Conservation (phyloP, 2,797 vertebrate species). For the Heliangelus exortis region DNA sequence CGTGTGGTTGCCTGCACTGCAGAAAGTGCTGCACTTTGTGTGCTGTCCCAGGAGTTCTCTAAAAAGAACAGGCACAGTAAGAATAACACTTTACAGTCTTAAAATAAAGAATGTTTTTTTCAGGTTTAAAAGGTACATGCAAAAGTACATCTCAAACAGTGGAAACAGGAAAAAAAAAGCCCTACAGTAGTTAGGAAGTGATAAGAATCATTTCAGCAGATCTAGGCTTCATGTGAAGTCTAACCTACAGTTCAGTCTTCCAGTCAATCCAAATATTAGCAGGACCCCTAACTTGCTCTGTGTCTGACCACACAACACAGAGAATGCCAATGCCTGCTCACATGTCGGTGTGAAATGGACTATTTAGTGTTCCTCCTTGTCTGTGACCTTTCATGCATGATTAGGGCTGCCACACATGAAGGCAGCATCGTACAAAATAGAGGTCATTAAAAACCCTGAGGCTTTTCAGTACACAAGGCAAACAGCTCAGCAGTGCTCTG, state of each 20-base stretch:
- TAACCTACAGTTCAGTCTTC: neutral
- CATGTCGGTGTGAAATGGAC: accelerated
- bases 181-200: neutral
- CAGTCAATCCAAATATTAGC: neutral
- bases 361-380: neutral
- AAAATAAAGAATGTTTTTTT: neutral
- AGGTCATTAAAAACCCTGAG: neutral
- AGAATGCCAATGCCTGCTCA: neutral
- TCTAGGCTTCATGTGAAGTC: neutral
- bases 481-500: neutral
- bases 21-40: neutral
- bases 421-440: neutral
- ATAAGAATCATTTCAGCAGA: neutral
- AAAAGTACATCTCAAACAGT: neutral
- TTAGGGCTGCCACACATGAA: neutral
- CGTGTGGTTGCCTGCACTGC: accelerated
- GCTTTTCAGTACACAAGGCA: neutral
- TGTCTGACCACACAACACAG: accelerated
- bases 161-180: neutral
- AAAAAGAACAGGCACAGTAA: neutral
- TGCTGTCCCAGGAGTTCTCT: neutral
- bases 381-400: neutral
- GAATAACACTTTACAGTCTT: neutral
- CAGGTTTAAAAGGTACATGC: neutral
- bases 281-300: neutral